Conservation (phyloP, 2,888 invertebrate genomes). For the Glyphotaelius pellucidus region DNA sequence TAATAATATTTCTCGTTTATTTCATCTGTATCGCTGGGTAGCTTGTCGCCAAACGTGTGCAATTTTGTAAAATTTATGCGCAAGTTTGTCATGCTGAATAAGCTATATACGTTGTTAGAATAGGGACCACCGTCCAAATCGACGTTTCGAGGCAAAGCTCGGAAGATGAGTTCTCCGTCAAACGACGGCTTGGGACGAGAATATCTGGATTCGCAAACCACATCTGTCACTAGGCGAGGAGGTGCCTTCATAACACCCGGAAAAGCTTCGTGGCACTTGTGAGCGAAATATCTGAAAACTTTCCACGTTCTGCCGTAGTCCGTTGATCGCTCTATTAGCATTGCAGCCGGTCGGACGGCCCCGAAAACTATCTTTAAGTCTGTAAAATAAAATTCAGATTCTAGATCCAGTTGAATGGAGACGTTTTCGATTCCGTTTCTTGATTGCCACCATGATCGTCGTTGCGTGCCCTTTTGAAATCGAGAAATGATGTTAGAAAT, state of each 20-base stretch:
- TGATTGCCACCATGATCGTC: conserved; percentile 98
- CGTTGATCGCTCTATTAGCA: conserved; percentile 97
- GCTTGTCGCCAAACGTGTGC: conserved; percentile 97
- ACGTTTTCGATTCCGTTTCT: conserved; percentile 98
- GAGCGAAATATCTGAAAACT: conserved; percentile 97
- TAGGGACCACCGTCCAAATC: conserved; percentile 96
- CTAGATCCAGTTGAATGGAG: conserved; percentile 93
- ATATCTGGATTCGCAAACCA: conserved; percentile 96
- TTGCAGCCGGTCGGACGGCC: conserved; percentile 98
- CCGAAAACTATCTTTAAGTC: conserved; percentile 99
- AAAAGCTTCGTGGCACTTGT: conserved; percentile 93
- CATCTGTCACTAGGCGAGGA: conserved; percentile 90
- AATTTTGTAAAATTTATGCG: conserved; percentile 96
- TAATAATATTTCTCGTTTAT: conserved; percentile 99
- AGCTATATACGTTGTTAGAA: conserved; percentile 95
- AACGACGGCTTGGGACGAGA: conserved; percentile 96
- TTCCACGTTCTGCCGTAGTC: conserved; percentile 98
- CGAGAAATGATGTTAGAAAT: conserved; percentile 95
- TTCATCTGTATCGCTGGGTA: conserved; percentile 93
- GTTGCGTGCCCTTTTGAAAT: conserved; percentile 83
- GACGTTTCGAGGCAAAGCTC: conserved; percentile 94
- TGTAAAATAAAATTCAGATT: conserved; percentile 99
- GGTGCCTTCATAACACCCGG: conserved; percentile 85
- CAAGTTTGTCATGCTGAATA: conserved; percentile 97
- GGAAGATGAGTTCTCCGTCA: conserved; percentile 97